These are phyloP conservation scores for Ruditapes philippinarum DNA, from an alignment of 1,140 invertebrate genomes.

Conservation along the genomic window DNA sequence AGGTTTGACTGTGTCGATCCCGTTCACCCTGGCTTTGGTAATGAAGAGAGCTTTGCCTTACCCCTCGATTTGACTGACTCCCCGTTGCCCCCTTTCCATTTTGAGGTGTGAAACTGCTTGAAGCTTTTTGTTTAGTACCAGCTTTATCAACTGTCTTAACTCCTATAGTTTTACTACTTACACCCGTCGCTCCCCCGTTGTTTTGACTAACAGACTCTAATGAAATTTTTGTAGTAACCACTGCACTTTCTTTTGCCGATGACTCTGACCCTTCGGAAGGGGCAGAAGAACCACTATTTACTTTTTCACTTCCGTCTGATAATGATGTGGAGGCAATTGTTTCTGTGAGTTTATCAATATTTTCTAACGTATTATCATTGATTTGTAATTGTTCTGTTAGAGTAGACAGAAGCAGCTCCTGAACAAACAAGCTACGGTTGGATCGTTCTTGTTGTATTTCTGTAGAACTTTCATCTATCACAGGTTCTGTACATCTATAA, in stretches of 20 bases:
- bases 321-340: constrained; percentile 66
- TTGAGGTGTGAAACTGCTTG: not conserved
- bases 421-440: constrained; percentile 91
- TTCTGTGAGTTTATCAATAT: constrained; percentile 62
- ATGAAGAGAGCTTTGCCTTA: constrained; percentile 27
- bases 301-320: constrained; percentile 64
- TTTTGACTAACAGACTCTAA: not conserved
- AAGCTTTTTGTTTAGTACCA: constrained; percentile 53
- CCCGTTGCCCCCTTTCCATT: constrained; percentile 31
- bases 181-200: constrained; percentile 10
- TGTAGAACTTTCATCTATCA: constrained; percentile 88
- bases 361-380: constrained; percentile 70
- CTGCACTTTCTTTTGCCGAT: constrained; percentile 56
- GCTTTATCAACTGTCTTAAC: constrained; percentile 23
- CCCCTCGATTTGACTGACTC: not conserved
- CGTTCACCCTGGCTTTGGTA: constrained; percentile 53
- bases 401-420: constrained; percentile 90
- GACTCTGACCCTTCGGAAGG: not conserved
- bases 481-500: constrained; percentile 89
- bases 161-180: constrained; percentile 51
- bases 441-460: constrained; percentile 89
- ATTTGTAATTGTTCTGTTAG: constrained; percentile 87
- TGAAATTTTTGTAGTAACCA: constrained; percentile 57
- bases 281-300: constrained; percentile 29
- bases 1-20: constrained; percentile 53